Base-by-base conservation (phyloP, 2,888 invertebrate species). In the Oscheius onirici region DNA sequence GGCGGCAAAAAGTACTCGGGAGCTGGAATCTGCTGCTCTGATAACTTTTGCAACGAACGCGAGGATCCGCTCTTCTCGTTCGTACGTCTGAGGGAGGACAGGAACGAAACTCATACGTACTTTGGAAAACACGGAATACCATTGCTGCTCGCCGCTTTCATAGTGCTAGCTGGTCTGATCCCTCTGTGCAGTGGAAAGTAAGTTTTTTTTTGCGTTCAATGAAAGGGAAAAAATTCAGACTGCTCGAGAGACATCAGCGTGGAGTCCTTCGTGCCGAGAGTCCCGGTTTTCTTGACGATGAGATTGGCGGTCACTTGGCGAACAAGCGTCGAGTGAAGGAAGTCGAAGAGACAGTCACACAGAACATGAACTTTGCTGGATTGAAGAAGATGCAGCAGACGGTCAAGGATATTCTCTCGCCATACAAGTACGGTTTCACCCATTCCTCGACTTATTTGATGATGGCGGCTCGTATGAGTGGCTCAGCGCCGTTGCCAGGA, bases 21-120 rank as follows among this genome's bases (percentile, higher is more conserved):
- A 49, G 49, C 49, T 2, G 28, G 24, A 17, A n/a, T 28, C 26
- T 49, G 46, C 15, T 63, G 63, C 34, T 15, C 10, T 26, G 63
- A 63, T 20, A 51, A 63, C 17, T 63, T 46, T 17, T 63, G 63
- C 34, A 63, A 63, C 46, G 24, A 63, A 17, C 8, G 46, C 15
- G 63, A 63, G 49, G 63, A 63, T 24, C 63, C 63, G 28, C 8
- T 63, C 3, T 49, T 63, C 26, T 1, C 46, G 1, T 8, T 26
- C 3, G 28, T 49, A 6, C 60, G 60, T 17, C 40, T 60, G 22
- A 24, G 24, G 34, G 54, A 24, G 6, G 26, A 34, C 11, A 34
- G 24, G 10, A 11, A 13, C 15, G 54, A 10, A 20, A 22, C 13
- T 2, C 1, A 11, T 2, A 15, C 28, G 15, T n/a, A 17, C 2